Conservation (phyloP, 2,888 invertebrate genomes). For the Sepioteuthis lessoniana region DNA sequence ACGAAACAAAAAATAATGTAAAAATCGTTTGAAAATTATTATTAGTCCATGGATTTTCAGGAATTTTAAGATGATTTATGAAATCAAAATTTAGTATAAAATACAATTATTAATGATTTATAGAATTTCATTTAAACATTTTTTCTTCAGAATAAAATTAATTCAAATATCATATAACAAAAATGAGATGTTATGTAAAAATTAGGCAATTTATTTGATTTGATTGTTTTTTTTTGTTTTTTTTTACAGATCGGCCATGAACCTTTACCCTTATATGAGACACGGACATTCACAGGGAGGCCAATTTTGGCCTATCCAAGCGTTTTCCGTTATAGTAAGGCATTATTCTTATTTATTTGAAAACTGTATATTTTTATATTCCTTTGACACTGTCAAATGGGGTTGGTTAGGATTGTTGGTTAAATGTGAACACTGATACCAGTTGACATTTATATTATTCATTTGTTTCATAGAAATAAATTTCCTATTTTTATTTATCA, state of each 20-base stretch:
- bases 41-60: too few species aligned
- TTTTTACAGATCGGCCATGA: constrained; percentile 87
- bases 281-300: constrained; percentile 85
- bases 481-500: too few species aligned
- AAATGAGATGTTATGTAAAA: too few species aligned
- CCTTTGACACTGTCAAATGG: background rate
- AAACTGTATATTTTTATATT: background rate
- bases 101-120: too few species aligned
- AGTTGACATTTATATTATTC: too few species aligned
- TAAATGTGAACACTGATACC: background rate
- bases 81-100: too few species aligned
- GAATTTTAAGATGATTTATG: too few species aligned
- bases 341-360: background rate
- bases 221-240: constrained; percentile 34
- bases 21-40: too few species aligned
- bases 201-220: background rate
- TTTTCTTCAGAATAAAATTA: background rate
- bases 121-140: background rate
- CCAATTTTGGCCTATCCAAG: constrained; percentile 90
- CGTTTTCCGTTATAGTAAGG: constrained; percentile 88
- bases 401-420: background rate
- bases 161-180: too few species aligned
- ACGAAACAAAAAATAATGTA: too few species aligned
- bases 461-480: too few species aligned
- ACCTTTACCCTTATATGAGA: constrained; percentile 86